Percentiles rank a stretch among this genome's conserved stretches.
These are phyloP conservation scores for Myotis lucifugus DNA, from an alignment of 2,113 vertebrate species.

Conservation along the genomic window DNA sequence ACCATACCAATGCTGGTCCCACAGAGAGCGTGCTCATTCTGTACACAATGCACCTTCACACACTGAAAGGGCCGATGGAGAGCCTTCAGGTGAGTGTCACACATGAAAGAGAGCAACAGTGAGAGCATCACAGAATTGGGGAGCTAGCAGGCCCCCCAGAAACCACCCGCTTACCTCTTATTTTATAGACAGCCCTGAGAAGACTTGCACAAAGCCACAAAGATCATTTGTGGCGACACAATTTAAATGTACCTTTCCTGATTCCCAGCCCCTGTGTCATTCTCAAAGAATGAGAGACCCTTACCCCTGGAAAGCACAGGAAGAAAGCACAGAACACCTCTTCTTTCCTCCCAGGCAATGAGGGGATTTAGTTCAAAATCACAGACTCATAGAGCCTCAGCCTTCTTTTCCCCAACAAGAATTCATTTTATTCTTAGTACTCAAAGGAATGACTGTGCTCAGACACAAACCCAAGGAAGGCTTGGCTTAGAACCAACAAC, in stretches of 20 bases:
- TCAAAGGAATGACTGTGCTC: neutral
- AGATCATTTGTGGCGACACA: neutral
- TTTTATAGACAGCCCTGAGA: neutral
- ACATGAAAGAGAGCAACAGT: neutral
- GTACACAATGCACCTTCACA: accelerated
- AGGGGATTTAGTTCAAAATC: neutral
- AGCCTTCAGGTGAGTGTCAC: neutral
- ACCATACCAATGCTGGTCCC: neutral
- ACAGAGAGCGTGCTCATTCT: neutral
- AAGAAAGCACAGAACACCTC: neutral
- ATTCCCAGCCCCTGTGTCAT: neutral
- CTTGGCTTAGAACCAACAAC: neutral
- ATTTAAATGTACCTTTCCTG: neutral
- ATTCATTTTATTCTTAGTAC: neutral
- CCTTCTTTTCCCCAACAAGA: neutral
- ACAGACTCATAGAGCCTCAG: neutral
- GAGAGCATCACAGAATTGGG: neutral
- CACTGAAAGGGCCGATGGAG: neutral
- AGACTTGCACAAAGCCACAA: neutral
- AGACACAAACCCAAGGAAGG: neutral
- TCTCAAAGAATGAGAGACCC: neutral
- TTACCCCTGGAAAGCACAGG: neutral
- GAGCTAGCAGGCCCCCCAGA: neutral
- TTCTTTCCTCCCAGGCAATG: neutral
- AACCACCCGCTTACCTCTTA: neutral